These are phyloP conservation scores for Eupristina koningsbergeri DNA, from an alignment of 1,140 invertebrate genomes.

Conservation along the genomic window DNA sequence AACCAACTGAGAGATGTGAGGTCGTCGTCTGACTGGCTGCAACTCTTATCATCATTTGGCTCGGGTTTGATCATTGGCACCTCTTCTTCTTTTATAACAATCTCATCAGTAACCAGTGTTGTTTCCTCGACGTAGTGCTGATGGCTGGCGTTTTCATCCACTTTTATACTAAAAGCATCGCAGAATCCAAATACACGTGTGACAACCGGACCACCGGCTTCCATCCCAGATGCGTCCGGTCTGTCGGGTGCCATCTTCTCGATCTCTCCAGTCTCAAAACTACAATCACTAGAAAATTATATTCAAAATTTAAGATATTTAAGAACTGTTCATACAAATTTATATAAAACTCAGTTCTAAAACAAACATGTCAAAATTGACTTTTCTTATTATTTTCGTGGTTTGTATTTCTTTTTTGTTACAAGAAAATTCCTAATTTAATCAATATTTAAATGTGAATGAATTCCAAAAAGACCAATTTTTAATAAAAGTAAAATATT, in stretches of 20 bases:
- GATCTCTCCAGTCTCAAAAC: constrained; percentile 30
- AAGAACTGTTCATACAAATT: too few relatives aligned
- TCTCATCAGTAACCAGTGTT: constrained; percentile 19
- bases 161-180: constrained; percentile 53
- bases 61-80: constrained; percentile 22
- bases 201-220: constrained; percentile 59
- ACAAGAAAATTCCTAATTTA: background rate
- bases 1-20: constrained; percentile 92
- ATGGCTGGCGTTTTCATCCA: constrained; percentile 56
- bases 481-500: too few relatives aligned
- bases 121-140: constrained; percentile 25
- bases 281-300: constrained; percentile 63
- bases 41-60: constrained; percentile 8
- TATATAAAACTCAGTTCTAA: background rate
- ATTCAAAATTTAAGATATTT: background rate
- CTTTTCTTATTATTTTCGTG: background rate
- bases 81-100: constrained; percentile 32
- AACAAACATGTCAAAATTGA: background rate
- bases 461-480: too few relatives aligned
- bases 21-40: constrained; percentile 81
- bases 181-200: constrained; percentile 51
- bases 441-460: too few relatives aligned
- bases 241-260: constrained; percentile 70
- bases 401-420: background rate
- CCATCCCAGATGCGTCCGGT: constrained; percentile 68